phyloP scores from a whole-genome alignment of 2,797 vertebrate genomes.

The Naso thynnoides region DNA sequence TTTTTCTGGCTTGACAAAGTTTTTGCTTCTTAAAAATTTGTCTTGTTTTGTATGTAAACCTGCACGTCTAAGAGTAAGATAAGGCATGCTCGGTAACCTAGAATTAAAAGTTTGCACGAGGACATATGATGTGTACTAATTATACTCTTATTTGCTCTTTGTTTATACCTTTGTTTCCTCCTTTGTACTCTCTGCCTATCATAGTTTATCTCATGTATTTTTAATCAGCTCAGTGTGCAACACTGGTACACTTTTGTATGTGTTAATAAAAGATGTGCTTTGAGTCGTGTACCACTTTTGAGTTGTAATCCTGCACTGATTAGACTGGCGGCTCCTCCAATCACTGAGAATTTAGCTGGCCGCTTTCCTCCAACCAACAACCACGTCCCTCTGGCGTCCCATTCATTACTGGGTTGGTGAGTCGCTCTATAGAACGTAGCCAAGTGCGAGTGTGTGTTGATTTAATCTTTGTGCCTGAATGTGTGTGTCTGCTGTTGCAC shows the following conservation, averaged over 20 bases:
- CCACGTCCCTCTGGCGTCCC: conserved; percentile 33
- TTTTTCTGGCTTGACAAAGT: neutral
- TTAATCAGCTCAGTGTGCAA: conserved; percentile 15
- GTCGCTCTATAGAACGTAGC: conserved; percentile 46
- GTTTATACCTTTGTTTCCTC: neutral
- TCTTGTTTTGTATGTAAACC: neutral
- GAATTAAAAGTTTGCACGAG: conserved; percentile 10
- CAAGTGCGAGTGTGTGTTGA: conserved; percentile 45
- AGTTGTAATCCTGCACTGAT: conserved; percentile 46
- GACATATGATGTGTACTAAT: neutral
- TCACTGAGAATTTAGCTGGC: conserved; percentile 19
- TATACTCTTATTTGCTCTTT: conserved; percentile 1
- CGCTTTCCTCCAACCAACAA: neutral
- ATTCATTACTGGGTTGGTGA: conserved; percentile 58
- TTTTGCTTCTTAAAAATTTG: neutral
- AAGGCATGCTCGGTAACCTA: neutral
- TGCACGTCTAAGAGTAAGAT: neutral
- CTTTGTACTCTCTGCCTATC: neutral
- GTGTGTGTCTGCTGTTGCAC: conserved; percentile 42
- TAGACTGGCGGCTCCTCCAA: conserved; percentile 35
- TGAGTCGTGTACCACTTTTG: conserved; percentile 14
- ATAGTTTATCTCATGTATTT: conserved; percentile 8
- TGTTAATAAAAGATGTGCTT: conserved; percentile 44
- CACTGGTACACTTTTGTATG: conserved; percentile 5
- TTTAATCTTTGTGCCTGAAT: conserved; percentile 38